Evolutionary conservation across 2,888 invertebrate genomes (phyloP), one percentile per base, ranked within the genome.

Genomic region (Callyntrura guangdongensis): DNA sequence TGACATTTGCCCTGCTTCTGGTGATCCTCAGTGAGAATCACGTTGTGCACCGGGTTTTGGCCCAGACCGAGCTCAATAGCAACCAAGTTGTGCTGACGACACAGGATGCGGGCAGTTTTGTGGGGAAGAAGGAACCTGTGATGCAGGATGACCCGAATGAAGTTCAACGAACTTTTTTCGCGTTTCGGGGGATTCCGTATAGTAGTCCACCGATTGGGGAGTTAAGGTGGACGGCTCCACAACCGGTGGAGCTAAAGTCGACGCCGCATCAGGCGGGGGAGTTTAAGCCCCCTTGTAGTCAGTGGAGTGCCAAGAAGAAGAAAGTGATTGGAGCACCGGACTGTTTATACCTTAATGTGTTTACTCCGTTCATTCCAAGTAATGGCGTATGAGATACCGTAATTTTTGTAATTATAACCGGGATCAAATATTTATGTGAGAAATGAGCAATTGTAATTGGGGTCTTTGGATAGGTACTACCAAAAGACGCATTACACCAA

Each of bases 311-410:
- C 1, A 84, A 22, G n/a, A 82, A 85, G 67, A 90, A 86, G 64
- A 86, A 86, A 53, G 92, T 92, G 1, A 85, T 93, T 45, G 94
- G 94, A 36, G 89, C 72, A 14, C 86, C 87, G n/a, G 94, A 94
- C 69, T 94, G 94, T 61, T 83, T 93, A 2, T 93, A 94, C 85
- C 53, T 93, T 0, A 93, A 93, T 49, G 85, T 94, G 8, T 93
- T 92, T 81, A 94, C 93, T 45, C 92, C 93, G 53, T 93, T 93
- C 87, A 90, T 94, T 61, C 93, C 93, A 82, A 82, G 93, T 93
- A 85, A 90, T n/a, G 91, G 12, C n/a, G n/a, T 14, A 53, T 53
- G 8, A 53, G 5, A 8, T 53, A 11, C 47, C 53, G 53, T 12
- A 8, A 53, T 2, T 14, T 2, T 53, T 53, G 53, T 8, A 61